Evolutionary conservation across 2,797 vertebrate species (phyloP), one percentile per base, ranked within the genome.

Genomic region (Falco naumanni): DNA sequence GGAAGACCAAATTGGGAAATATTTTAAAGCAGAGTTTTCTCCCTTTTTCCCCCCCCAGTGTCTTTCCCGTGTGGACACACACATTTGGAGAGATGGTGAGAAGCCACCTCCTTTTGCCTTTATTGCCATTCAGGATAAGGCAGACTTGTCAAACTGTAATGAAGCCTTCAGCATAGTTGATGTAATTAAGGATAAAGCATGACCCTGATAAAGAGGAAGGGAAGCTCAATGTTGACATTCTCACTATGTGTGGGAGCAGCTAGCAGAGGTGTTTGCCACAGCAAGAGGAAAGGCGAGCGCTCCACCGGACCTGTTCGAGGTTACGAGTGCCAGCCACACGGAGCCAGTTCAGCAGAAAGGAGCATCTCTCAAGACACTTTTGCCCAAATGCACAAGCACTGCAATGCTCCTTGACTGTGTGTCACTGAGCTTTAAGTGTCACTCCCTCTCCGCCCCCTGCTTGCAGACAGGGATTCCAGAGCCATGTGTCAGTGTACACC

Each of bases 301-400:
- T 65, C 66, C 37, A 31, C 11, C 5, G 7, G 34, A 9, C 9
- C n/a, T 24, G 5, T 22, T 13, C 9, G 21, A 41, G 21, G 6
- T 53, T 66, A 26, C 0, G 4, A 66, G 74, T 16, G n/a, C 34
- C 1, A 0, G 51, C 28, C 28, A 11, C 1, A 11, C 0, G 37
- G 33, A 50, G 13, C 57, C 29, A 68, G 5, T 12, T 15, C 34
- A 17, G 0, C 3, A 5, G 4, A 26, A 25, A 9, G 29, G 26
- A 71, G 8, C 21, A 25, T 22, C 61, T 69, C 61, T 61, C 0
- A 0, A 13, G 51, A 37, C 10, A 8, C 22, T 29, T 37, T 22
- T 75, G 34, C 39, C 12, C 48, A 37, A 34, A 22, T 2, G 1
- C 51, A 37, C 0, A 0, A 65, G 48, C 13, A 10, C 2, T 14